Base-by-base conservation (phyloP, 2,888 invertebrate species). In the Rutpela maculata region DNA sequence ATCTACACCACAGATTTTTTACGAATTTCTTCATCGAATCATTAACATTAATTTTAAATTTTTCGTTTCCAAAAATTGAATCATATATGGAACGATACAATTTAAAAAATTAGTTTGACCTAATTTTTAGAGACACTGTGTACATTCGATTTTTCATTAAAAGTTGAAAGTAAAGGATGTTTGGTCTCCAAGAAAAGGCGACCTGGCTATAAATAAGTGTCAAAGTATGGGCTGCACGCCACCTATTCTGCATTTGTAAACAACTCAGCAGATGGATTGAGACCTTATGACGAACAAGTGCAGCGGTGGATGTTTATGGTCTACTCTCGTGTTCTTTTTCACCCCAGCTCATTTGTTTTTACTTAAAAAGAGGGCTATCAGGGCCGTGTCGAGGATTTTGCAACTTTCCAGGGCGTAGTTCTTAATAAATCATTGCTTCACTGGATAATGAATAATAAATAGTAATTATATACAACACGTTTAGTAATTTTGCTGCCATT, bases 101-200 rank as follows among this genome's bases (percentile, higher is more conserved):
- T 35, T 6, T 43, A 15, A 0, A 12, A 50, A 50, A 50, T 5
- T 7, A 7, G n/a, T n/a, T 0, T 50, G n/a, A 17, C 15, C 35
- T 6, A 63, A 10, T 55, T 68, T 68, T 68, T 68, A 22, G 18
- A 43, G 12, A 31, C 35, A 59, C 59, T 18, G 59, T 69, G 35
- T 69, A 69, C 22, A 56, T 73, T 68, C 66, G 62, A 80, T 84
- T 83, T 83, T 83, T 81, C 81, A 80, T 69, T 82, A 73, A 70
- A 78, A 83, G 80, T 83, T 84, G 76, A 81, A 85, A 84, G 83
- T 78, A 85, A 85, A 88, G 87, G 87, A 88, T 87, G 87, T 88
- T 87, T 87, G 86, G 87, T 88, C 86, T 87, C 81, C 84, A 82
- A 82, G 82, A 31, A 74, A 71, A 77, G 60, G 81, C 65, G 79